Evolutionary conservation across 2,797 vertebrate species (phyloP), one percentile per base, ranked within the genome.

Genomic region (Adrianichthys oophorus): DNA sequence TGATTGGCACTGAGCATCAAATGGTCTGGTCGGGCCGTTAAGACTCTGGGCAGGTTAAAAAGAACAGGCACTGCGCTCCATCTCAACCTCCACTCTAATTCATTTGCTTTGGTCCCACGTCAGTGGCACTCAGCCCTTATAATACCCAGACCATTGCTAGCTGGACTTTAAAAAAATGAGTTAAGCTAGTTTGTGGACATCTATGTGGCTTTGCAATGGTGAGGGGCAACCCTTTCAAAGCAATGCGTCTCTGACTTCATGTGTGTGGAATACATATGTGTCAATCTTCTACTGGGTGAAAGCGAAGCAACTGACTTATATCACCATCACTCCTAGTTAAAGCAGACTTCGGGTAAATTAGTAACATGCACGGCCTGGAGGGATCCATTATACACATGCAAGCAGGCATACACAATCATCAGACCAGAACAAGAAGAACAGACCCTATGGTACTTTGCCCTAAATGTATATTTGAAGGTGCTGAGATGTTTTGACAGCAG

Each of bases 81-180:
- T 82, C 85, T 87, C 78, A 78, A 76, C 71, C 83, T 74, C 67
- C 71, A 74, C 76, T 72, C 74, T 80, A 80, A 89, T 87, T 85
- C 60, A 79, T 87, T 89, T 88, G 84, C 87, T 91, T 90, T 85
- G 80, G 87, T 90, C 88, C 85, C 85, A 84, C 89, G 88, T 92
- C 90, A 88, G 65, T 62, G 71, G 77, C 87, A 84, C 85, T 90
- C 86, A 87, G 72, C 59, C 50, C 78, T 87, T 87, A 87, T 63
- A 81, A 63, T 73, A 70, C 24, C 58, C 89, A 89, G 85, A 73
- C 73, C 57, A 52, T 52, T 52, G 29, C 76, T 50, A 48, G 59
- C 72, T 69, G 67, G 73, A 74, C 10, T 37, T 12, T 1, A 62
- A 72, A 48, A 58, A 69, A 78, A 74, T 42, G 56, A 70, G 48